Evolutionary conservation across 1,140 invertebrate species (phyloP).

Genomic region (Paraescarpia echinospica): DNA sequence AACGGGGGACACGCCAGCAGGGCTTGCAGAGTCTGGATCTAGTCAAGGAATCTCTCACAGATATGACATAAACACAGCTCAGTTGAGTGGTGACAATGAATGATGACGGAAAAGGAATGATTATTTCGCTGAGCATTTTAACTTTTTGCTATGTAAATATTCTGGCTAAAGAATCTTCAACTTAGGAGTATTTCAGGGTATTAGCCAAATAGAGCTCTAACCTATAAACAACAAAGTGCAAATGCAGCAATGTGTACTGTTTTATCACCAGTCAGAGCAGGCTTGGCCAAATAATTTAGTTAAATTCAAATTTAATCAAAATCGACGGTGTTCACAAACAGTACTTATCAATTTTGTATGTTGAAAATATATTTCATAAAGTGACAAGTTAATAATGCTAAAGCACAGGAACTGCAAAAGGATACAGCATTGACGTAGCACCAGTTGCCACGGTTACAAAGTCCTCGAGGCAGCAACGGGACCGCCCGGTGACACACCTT

Average conservation of each 20-base stretch:
- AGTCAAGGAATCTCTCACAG: neutral
- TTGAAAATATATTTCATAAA: neutral
- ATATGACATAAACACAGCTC: neutral
- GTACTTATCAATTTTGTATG: neutral
- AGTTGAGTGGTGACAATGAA: slow-evolving; percentile 1
- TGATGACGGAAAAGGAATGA: too few relatives aligned
- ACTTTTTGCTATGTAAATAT: too few relatives aligned
- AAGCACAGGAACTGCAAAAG: slow-evolving; percentile 62
- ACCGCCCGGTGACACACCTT: slow-evolving; percentile 35
- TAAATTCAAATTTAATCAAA: neutral
- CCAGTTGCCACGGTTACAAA: slow-evolving; percentile 90
- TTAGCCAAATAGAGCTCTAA: too few relatives aligned
- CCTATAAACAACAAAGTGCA: too few relatives aligned
- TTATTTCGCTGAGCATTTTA: too few relatives aligned
- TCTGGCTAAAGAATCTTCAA: too few relatives aligned
- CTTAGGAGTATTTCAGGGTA: too few relatives aligned
- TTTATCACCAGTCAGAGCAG: neutral
- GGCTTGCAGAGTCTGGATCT: slow-evolving; percentile 63
- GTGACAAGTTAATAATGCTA: neutral
- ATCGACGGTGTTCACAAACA: neutral
- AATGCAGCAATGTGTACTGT: neutral
- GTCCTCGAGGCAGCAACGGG: slow-evolving; percentile 75
- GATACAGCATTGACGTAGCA: slow-evolving; percentile 88
- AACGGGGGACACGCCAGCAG: slow-evolving; percentile 89
- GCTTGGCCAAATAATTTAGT: neutral